Base-by-base conservation (phyloP, 2,888 invertebrate species). In the Mantis religiosa region DNA sequence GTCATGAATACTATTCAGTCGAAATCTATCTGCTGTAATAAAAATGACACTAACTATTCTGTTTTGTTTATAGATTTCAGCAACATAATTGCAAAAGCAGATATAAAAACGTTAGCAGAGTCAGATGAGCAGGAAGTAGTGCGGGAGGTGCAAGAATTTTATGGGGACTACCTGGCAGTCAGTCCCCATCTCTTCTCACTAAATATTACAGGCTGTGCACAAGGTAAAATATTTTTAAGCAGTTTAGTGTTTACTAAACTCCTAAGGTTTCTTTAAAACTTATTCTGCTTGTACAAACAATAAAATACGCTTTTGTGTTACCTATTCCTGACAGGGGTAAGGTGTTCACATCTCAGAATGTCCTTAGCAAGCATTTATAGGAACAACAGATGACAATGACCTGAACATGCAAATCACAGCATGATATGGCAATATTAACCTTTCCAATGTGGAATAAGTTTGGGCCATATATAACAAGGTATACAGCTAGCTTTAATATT, bases 101-200 rank as follows among this genome's bases (percentile, higher is more conserved):
- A 99, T 92, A 97, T 99, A 81, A 99, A 99, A 94, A 95, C 97
- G 0, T 93, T 99, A 90, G 99, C 99, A 0, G 99, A 99, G 93
- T 98, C 98, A 91, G 99, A 99, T 93, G 99, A 99, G 93, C 98
- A 98, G 93, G 99, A 99, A 94, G 97, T 98, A 0, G 99, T 99
- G 25, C 94, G 98, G 90, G 99, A 99, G 94, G 97, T 99, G 0
- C 97, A 99, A 93, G 99, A 99, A 93, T 96, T 98, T 92, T 99
- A 99, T 93, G 98, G 98, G 3, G 99, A 99, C 94, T 99, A 97
- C 93, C 95, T 99, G 90, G 98, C 99, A 9, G 96, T 99, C 9
- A 97, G 97, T 93, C 96, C 98, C 20, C 98, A 99, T 94, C 94
- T 99, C 91, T 99, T 98, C 94, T 97, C 97, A 0, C 94, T 98